A percentile compares a stretch with the other conserved stretches of the same genome.
Conservation (phyloP, 2,888 invertebrate genomes). For the Sycophila texana region DNA sequence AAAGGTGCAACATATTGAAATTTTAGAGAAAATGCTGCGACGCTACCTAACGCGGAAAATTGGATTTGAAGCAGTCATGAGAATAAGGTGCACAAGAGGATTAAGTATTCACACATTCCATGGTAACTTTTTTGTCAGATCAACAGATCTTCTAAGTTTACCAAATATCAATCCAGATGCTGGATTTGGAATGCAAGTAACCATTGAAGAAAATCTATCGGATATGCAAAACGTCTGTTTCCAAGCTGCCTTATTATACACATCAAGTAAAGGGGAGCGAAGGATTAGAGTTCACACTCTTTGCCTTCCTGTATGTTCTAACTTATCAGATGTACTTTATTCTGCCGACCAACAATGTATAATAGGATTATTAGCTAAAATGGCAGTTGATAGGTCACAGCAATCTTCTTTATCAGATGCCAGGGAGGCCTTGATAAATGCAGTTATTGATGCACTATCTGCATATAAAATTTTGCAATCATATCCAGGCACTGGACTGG, state of each 20-base stretch:
- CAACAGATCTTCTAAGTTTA: conserved; percentile 95
- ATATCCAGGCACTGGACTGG: conserved; percentile 79
- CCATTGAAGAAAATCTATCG: conserved; percentile 92
- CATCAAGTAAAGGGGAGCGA: conserved; percentile 95
- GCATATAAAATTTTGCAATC: conserved; percentile 82
- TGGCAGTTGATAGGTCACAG: conserved; percentile 96
- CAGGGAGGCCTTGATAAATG: conserved; percentile 96
- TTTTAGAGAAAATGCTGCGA: conserved; percentile 86
- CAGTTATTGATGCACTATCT: conserved; percentile 91
- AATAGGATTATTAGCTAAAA: conserved; percentile 93
- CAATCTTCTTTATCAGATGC: conserved; percentile 93
- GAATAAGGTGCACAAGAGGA: conserved; percentile 95
- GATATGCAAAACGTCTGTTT: conserved; percentile 95
- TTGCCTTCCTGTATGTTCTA: conserved; percentile 92
- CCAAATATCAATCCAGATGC: conserved; percentile 99
- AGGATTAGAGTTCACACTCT: conserved; percentile 98
- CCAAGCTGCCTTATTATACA: conserved; percentile 98
- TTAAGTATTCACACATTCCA: conserved; percentile 98
- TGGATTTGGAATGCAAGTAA: conserved; percentile 98
- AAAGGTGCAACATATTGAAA: conserved; percentile 83
- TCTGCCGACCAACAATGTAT: conserved; percentile 96
- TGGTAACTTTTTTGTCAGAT: conserved; percentile 99
- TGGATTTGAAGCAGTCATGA: conserved; percentile 99
- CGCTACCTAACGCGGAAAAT: conserved; percentile 97
- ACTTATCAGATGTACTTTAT: conserved; percentile 89